Base-by-base conservation (phyloP, 2,797 vertebrate species). In the Pangasius mekongensis region DNA sequence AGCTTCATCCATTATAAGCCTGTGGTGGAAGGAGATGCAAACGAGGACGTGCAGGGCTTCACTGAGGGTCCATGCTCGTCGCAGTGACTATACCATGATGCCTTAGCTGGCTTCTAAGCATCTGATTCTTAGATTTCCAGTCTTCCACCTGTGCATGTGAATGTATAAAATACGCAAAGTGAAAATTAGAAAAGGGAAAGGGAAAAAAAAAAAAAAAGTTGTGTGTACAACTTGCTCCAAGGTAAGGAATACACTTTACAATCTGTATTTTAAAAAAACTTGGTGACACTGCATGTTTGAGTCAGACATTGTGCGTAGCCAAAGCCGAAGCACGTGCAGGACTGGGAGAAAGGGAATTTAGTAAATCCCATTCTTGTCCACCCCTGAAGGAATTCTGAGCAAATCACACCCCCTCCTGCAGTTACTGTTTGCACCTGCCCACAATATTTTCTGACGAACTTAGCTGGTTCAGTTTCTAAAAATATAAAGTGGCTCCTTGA, bases 81-180 rank as follows among this genome's bases (percentile, higher is more conserved):
- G 95, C 95, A 67, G 95, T 95, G 87, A 94, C 94, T 36, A 96
- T 94, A 86, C 95, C 95, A 14, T 96, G 95, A 91, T 97, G 95
- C 88, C 94, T 92, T 67, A 96, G 91, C 73, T 96, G 95, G 89
- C 94, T 95, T 93, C 95, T 94, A 91, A 96, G 92, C 90, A 95
- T 96, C 94, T 96, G 96, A 86, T 97, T 97, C 92, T 97, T 97
- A 84, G 96, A 95, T 89, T 96, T 96, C 95, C 95, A 97, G 91
- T 96, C 96, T 90, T 96, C 96, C 64, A 97, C 94, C 96, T 97
- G 93, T 83, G 24, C 18, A 76, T 39, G 7, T 22, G 18, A 18
- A 82, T 43, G 52, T 33, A 56, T 9, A 80, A 58, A 60, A 60
- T 33, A 62, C 3, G 47, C 2, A 82, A 39, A 27, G 56, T 36